These are phyloP conservation scores for Alethe castanea DNA, from an alignment of 2,113 vertebrate genomes.

Conservation along the genomic window DNA sequence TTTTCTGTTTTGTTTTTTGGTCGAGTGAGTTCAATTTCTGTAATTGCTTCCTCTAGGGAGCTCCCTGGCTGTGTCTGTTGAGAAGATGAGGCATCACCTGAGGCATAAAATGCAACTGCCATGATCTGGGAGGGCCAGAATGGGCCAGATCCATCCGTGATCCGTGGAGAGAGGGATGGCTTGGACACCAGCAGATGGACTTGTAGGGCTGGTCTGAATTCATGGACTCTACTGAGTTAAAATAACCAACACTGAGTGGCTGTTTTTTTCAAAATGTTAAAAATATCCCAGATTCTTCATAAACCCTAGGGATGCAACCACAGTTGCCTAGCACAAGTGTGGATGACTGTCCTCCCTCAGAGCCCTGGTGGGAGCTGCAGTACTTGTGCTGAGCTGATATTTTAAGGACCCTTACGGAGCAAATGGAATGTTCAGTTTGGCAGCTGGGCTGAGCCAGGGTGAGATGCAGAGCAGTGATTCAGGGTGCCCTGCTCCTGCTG, in stretches of 20 bases:
- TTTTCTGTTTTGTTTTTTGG: too few relatives aligned
- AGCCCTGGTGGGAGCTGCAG: background rate
- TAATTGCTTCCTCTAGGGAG: background rate
- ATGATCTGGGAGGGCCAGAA: background rate
- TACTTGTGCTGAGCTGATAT: background rate
- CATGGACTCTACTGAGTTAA: background rate
- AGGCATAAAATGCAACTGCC: background rate
- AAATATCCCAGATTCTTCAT: slow-evolving; percentile 17
- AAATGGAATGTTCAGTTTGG: background rate
- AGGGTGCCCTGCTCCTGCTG: background rate
- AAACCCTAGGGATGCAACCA: background rate
- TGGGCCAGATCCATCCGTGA: background rate
- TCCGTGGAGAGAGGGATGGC: background rate
- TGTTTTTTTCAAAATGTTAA: slow-evolving; percentile 10
- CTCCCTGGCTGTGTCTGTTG: background rate
- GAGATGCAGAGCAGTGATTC: background rate
- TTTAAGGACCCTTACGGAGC: background rate
- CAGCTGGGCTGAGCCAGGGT: background rate
- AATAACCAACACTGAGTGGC: background rate
- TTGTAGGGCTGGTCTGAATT: background rate
- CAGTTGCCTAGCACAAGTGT: slow-evolving; percentile 21
- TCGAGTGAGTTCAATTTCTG: background rate
- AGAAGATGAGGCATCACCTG: background rate
- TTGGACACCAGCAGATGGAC: background rate
- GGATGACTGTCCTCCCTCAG: slow-evolving; percentile 34